phyloP scores from a whole-genome alignment of 2,888 invertebrate species.

The Amaurobius ferox region DNA sequence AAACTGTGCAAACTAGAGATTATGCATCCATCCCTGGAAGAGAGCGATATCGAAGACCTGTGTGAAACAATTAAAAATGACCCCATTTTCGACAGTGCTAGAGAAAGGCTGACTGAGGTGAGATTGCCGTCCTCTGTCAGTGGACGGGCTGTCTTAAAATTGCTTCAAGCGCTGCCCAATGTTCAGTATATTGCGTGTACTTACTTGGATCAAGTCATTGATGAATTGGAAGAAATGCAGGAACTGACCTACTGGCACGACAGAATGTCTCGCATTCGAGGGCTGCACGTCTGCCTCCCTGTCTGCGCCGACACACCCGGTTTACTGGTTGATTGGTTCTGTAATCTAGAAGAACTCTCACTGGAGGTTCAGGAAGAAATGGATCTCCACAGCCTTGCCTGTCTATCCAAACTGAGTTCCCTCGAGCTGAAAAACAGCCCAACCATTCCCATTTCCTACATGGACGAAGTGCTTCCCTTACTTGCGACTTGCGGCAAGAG shows the following conservation, averaged over 20 bases:
- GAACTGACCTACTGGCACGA: slow-evolving; percentile 41
- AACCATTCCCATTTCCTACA: slow-evolving; percentile 71
- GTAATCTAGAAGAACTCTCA: slow-evolving; percentile 70
- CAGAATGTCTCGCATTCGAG: slow-evolving; percentile 56
- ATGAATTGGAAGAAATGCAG: slow-evolving; percentile 59
- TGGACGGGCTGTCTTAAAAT: slow-evolving; percentile 64
- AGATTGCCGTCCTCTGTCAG: slow-evolving; percentile 73
- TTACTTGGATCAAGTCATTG: slow-evolving; percentile 73
- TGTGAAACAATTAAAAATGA: slow-evolving; percentile 17
- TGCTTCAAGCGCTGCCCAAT: slow-evolving; percentile 72
- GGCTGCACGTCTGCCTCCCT: slow-evolving; percentile 71
- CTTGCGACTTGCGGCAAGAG: slow-evolving; percentile 70
- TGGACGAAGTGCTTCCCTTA: slow-evolving; percentile 73
- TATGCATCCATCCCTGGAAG: slow-evolving; percentile 73
- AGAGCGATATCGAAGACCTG: slow-evolving; percentile 68
- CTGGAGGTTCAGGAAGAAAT: slow-evolving; percentile 74
- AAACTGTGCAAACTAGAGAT: slow-evolving; percentile 72
- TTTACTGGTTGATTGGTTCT: slow-evolving; percentile 72
- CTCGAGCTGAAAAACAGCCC: slow-evolving; percentile 73
- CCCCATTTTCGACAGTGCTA: slow-evolving; percentile 23
- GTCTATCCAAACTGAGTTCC: slow-evolving; percentile 44
- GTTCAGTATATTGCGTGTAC: slow-evolving; percentile 72
- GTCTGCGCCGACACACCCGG: slow-evolving; percentile 71
- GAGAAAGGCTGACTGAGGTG: slow-evolving; percentile 52
- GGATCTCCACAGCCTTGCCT: slow-evolving; percentile 66